Base-by-base conservation (phyloP, 2,888 invertebrate species). In the Hypselothyrea guttata region DNA sequence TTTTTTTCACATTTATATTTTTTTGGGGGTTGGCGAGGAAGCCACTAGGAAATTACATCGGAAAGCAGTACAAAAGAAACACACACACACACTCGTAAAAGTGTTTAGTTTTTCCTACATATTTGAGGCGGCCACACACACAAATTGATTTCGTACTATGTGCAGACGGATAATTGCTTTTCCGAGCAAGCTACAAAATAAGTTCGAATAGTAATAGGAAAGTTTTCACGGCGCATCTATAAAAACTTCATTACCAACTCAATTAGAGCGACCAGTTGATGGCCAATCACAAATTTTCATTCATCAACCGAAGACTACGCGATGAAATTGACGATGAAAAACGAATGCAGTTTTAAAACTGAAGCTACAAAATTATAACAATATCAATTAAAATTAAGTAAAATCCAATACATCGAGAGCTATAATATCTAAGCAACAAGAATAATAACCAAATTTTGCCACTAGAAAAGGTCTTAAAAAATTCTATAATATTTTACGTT, bases 31-130 rank as follows among this genome's bases (percentile, higher is more conserved):
- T 34, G 41, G 28, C 34, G 42, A 31, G 45, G 66, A 52, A 53
- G 46, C 75, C 62, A 66, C 66, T 68, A 59, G 70, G 55, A 75
- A 75, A 64, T 71, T 75, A 67, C 76, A 75, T 71, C 58, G 67
- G 55, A 67, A 62, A 67, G 58, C 56, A 38, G 57, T 72, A 72
- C 73, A 72, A 75, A 75, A 75, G 64, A 60, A 72, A 63, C 69
- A 56, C 56, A 64, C 22, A 22, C 5, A 5, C 5, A 22, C 22
- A 22, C 3, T 22, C n/a, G n/a, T n/a, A n/a, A 5, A 22, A 22
- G 22, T 65, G 38, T 55, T 60, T 15, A 56, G 73, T 60, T 60
- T 71, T 72, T 57, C 56, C 45, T 60, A 46, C 12, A 47, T 57
- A 31, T 41, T 49, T 47, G 56, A 44, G 56, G 47, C 60, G 51